These are phyloP conservation scores for Onychostruthus taczanowskii DNA, from an alignment of 2,113 vertebrate genomes.

Conservation along the genomic window DNA sequence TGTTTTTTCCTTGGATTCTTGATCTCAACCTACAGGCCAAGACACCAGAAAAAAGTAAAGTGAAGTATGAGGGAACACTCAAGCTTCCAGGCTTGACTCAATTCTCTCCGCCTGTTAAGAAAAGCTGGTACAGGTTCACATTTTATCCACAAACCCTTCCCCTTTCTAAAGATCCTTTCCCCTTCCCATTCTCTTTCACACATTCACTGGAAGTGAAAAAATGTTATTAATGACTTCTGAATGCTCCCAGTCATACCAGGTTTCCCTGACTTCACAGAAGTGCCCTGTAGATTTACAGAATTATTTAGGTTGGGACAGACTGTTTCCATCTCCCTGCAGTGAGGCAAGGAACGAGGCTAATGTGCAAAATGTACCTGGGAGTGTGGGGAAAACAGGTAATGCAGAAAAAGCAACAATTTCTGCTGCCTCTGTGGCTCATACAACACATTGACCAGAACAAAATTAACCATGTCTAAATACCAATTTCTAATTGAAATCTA, in stretches of 20 bases:
- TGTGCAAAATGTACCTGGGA: background rate
- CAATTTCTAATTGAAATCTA: background rate
- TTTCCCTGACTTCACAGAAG: background rate
- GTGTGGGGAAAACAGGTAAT: background rate
- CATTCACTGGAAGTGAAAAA: background rate
- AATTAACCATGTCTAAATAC: background rate
- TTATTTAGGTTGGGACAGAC: background rate
- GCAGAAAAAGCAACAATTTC: background rate
- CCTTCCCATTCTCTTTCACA: background rate
- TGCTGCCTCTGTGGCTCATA: background rate
- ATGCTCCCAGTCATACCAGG: background rate
- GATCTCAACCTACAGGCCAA: background rate
- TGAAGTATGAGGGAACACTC: background rate
- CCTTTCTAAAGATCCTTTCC: background rate
- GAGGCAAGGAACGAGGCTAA: background rate
- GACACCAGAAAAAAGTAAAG: background rate
- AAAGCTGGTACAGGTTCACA: background rate
- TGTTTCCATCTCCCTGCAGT: background rate
- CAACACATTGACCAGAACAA: background rate
- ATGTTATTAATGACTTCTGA: background rate
- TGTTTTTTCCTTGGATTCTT: background rate
- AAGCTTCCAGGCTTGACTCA: background rate
- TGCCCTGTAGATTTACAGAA: background rate
- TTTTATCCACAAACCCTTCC: background rate
- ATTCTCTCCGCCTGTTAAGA: background rate